phyloP scores from a whole-genome alignment of 2,113 vertebrate species.

The Pelvicachromis taeniatus region DNA sequence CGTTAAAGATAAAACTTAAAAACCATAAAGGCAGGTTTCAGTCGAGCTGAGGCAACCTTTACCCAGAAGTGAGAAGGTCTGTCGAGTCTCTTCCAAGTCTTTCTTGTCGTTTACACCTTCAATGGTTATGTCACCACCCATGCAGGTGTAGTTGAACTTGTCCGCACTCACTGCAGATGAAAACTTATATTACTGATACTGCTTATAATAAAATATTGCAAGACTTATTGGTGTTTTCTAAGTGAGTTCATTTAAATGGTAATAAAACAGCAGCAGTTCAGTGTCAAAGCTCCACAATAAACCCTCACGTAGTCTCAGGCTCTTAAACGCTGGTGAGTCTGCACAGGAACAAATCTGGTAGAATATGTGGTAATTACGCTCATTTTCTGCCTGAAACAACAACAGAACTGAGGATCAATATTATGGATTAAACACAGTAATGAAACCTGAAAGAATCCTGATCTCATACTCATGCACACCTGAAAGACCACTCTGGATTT shows the following conservation, averaged over 20 bases:
- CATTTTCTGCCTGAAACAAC: slow-evolving; percentile 86
- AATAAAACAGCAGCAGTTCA: neutral
- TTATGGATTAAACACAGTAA: neutral
- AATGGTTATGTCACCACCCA: slow-evolving; percentile 81
- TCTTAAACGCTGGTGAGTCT: slow-evolving; percentile 79
- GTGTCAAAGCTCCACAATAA: neutral
- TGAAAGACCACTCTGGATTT: slow-evolving; percentile 98
- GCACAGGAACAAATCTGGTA: slow-evolving; percentile 95
- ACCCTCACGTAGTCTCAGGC: slow-evolving; percentile 80
- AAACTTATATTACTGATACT: neutral
- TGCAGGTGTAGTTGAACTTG: slow-evolving; percentile 85
- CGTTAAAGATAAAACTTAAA: neutral
- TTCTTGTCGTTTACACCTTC: slow-evolving; percentile 85
- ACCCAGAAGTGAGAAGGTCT: slow-evolving; percentile 88
- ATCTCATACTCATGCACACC: slow-evolving; percentile 60
- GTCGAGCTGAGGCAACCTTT: neutral
- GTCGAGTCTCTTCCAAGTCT: slow-evolving; percentile 86
- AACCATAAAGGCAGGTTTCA: neutral
- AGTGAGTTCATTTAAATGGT: neutral
- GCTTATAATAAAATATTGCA: neutral
- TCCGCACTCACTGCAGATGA: slow-evolving; percentile 80
- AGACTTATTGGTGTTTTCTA: neutral
- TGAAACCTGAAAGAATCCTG: accelerated
- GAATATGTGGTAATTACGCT: slow-evolving; percentile 98
- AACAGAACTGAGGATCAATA: neutral